Evolutionary conservation across 2,888 invertebrate species (phyloP).

Genomic region (Philereme vetulata): DNA sequence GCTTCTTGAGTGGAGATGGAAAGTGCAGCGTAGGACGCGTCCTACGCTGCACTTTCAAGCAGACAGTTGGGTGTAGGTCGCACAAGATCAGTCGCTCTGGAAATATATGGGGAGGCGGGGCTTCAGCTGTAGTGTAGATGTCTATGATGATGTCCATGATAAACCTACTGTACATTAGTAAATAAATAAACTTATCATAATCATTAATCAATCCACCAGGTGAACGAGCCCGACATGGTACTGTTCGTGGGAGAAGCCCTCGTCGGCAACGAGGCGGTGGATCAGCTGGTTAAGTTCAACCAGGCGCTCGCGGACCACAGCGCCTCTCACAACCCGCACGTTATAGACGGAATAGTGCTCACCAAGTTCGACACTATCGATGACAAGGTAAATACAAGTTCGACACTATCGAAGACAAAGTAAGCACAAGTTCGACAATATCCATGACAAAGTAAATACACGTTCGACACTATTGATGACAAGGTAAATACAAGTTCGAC

Average conservation of each 20-base stretch:
- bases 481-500: slow-evolving; percentile 87
- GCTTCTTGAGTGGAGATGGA: no score
- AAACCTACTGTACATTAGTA: no score
- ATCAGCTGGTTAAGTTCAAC: slow-evolving; percentile 99
- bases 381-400: slow-evolving; percentile 91
- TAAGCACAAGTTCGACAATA: slow-evolving; percentile 97
- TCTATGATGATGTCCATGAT: no score
- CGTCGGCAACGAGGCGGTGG: slow-evolving; percentile 99
- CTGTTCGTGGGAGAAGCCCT: slow-evolving; percentile 99
- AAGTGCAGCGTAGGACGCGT: no score
- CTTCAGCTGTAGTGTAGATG: no score
- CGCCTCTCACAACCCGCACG: slow-evolving; percentile 90
- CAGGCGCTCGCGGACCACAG: slow-evolving; percentile 97
- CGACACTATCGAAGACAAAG: no score
- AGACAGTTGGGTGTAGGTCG: no score
- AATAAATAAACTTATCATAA: no score
- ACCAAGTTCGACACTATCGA: slow-evolving; percentile 99
- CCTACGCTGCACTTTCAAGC: no score
- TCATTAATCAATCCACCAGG: slow-evolving; percentile 15
- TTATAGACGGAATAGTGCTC: slow-evolving; percentile 99
- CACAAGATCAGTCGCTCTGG: no score
- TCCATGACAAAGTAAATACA: slow-evolving; percentile 97
- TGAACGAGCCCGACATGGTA: slow-evolving; percentile 97
- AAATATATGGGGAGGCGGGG: no score
- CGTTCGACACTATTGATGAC: slow-evolving; percentile 99